Conservation (phyloP, 2,797 vertebrate genomes). For the Sebastes steindachneri region DNA sequence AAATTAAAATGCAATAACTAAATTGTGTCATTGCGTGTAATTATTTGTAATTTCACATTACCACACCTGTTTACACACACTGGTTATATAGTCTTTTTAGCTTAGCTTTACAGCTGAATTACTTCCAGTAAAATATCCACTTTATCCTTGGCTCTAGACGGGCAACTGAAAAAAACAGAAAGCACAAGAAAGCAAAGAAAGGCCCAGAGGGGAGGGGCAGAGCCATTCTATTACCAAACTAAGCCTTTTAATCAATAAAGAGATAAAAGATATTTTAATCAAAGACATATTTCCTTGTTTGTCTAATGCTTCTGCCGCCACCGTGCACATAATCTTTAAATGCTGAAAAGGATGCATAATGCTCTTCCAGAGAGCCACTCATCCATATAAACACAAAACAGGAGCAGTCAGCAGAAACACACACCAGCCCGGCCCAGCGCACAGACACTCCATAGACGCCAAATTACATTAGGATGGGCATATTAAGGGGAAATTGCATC, state of each 20-base stretch:
- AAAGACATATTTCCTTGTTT: constrained; percentile 84
- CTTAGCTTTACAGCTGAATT: neutral
- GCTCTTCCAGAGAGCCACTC: constrained; percentile 78
- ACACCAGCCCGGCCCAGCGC: constrained; percentile 74
- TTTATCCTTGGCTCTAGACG: constrained; percentile 3
- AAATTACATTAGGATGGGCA: constrained; percentile 95
- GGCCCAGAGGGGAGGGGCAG: constrained; percentile 50
- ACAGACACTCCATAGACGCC: constrained; percentile 88
- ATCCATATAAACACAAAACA: constrained; percentile 84
- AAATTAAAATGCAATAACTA: neutral
- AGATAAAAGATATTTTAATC: constrained; percentile 89
- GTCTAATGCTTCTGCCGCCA: constrained; percentile 78
- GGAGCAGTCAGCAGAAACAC: constrained; percentile 87
- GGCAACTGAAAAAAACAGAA: constrained; percentile 23
- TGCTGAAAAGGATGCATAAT: constrained; percentile 82
- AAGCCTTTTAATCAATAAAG: constrained; percentile 88
- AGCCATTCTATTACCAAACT: constrained; percentile 83
- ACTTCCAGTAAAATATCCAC: neutral
- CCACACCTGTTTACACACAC: neutral
- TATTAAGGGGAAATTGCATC: constrained; percentile 95
- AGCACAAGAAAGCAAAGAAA: constrained; percentile 39
- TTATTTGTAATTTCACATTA: neutral
- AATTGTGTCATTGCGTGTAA: neutral
- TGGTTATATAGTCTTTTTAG: neutral
- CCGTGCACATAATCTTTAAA: constrained; percentile 80